A percentile compares a stretch with the other conserved stretches of the same genome.
These are phyloP conservation scores for Orthonychiurus folsomi DNA, from an alignment of 2,888 invertebrate genomes.

Conservation along the genomic window DNA sequence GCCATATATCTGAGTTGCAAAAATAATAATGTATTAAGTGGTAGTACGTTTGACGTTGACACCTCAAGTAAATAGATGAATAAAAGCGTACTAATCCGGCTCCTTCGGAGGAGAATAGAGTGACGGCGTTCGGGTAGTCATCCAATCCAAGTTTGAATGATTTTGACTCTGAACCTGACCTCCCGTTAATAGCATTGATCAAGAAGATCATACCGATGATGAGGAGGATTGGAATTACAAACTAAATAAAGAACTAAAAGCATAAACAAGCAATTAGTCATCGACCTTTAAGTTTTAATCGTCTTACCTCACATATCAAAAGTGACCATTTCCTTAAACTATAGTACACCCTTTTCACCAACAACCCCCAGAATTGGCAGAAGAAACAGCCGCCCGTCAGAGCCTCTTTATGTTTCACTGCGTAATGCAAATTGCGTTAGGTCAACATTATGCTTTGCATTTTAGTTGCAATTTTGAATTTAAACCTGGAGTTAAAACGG, in stretches of 20 bases:
- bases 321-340: conserved; percentile 29
- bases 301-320: conserved; percentile 32
- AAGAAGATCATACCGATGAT: conserved; percentile 30
- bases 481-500: too few species aligned
- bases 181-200: conserved; percentile 25
- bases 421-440: too few species aligned
- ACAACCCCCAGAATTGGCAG: conserved; percentile 34
- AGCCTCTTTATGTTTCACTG: too few species aligned
- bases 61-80: too few species aligned
- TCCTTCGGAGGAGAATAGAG: conserved; percentile 24
- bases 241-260: conserved; percentile 13
- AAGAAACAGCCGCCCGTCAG: too few species aligned
- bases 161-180: conserved; percentile 16
- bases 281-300: too few species aligned
- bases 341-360: conserved; percentile 33
- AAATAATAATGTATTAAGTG: conserved; percentile 16
- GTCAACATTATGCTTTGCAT: too few species aligned
- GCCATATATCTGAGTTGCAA: too few species aligned
- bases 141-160: conserved; percentile 25
- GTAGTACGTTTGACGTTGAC: conserved; percentile 17
- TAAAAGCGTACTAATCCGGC: too few species aligned
- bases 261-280: not conserved
- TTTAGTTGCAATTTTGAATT: too few species aligned
- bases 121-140: conserved; percentile 28
- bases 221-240: conserved; percentile 32